These are phyloP conservation scores for Anguilla anguilla DNA, from an alignment of 2,797 vertebrate species.

Conservation along the genomic window DNA sequence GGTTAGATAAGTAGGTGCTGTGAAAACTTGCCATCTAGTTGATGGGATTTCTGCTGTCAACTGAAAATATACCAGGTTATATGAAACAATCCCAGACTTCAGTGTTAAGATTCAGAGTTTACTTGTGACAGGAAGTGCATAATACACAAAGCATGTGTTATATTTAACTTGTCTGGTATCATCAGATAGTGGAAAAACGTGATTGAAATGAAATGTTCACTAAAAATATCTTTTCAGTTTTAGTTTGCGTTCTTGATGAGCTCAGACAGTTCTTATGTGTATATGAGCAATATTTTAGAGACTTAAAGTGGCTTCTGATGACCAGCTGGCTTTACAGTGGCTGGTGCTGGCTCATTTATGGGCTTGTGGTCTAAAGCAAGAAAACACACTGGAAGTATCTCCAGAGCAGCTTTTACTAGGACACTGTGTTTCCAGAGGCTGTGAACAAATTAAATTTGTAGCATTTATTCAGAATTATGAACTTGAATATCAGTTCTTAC, in stretches of 20 bases:
- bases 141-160: no score
- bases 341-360: background rate
- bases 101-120: no score
- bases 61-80: background rate
- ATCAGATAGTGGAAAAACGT: background rate
- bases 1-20: background rate
- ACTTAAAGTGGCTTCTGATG: background rate
- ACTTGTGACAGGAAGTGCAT: no score
- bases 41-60: background rate
- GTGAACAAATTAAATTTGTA: background rate
- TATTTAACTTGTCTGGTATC: no score
- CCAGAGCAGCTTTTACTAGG: background rate
- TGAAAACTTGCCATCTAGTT: background rate
- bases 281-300: background rate
- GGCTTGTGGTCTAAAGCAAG: no score
- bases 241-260: background rate
- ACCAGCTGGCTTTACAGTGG: background rate
- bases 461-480: background rate
- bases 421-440: background rate
- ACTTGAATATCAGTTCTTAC: background rate
- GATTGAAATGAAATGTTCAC: background rate
- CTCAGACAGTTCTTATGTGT: background rate
- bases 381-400: background rate
- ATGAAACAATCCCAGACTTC: background rate
- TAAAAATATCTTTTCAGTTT: background rate